Evolutionary conservation across 2,113 vertebrate genomes (phyloP).

Genomic region (Silurus glanis): DNA sequence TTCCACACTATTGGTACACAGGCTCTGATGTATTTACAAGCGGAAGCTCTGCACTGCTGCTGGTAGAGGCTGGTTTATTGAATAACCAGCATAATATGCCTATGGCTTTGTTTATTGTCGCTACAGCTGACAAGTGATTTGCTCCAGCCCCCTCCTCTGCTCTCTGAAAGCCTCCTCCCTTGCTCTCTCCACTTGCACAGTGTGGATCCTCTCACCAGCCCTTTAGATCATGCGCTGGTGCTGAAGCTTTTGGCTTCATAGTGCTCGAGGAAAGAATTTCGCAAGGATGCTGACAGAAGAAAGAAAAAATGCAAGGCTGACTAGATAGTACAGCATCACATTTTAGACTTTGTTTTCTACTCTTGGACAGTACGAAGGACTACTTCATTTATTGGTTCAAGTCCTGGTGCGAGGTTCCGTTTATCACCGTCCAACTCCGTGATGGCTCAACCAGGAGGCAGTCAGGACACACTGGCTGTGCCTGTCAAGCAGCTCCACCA

Average conservation of each 20-base stretch:
- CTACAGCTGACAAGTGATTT: conserved; percentile 63
- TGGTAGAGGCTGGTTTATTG: conserved; percentile 45
- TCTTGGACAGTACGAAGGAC: neutral
- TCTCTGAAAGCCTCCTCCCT: conserved; percentile 22
- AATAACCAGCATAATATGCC: conserved; percentile 44
- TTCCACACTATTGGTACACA: neutral
- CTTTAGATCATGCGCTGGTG: conserved; percentile 12
- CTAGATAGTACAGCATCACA: neutral
- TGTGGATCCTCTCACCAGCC: neutral
- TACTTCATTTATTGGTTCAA: neutral
- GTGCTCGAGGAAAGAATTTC: neutral
- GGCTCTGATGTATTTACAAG: conserved; percentile 59
- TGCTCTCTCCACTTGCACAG: neutral
- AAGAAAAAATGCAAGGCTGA: neutral
- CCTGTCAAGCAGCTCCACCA: conserved; percentile 71
- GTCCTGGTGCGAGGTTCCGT: neutral
- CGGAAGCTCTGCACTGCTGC: conserved; percentile 48
- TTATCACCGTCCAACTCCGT: conserved; percentile 32
- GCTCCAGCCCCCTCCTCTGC: conserved; percentile 26
- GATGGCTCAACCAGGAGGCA: conserved; percentile 77
- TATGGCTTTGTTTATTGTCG: conserved; percentile 51
- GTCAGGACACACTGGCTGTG: conserved; percentile 69
- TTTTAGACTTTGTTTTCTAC: neutral
- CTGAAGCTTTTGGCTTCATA: conserved; percentile 10
- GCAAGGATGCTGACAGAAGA: conserved; percentile 25